phyloP scores from a whole-genome alignment of 2,888 invertebrate genomes.

The Apamea monoglypha region DNA sequence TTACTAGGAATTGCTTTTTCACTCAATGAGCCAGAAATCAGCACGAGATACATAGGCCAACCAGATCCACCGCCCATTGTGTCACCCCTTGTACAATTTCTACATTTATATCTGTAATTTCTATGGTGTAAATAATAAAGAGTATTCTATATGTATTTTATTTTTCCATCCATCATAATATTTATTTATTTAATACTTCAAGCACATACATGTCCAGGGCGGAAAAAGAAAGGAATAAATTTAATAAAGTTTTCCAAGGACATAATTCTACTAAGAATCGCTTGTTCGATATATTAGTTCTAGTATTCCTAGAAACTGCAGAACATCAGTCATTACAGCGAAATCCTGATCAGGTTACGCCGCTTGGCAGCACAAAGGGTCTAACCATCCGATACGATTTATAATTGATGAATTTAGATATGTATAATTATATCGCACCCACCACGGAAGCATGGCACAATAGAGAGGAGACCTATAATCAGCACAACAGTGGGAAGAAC shows the following conservation, averaged over 20 bases:
- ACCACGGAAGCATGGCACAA: background rate
- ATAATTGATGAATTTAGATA: background rate
- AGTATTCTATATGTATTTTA: background rate
- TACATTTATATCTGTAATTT: background rate
- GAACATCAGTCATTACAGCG: background rate
- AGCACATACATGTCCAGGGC: too few species aligned
- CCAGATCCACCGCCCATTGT: background rate
- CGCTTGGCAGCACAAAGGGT: slow-evolving; percentile 6
- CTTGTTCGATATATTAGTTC: background rate
- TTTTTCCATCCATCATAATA: background rate
- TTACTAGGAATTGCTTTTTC: too few species aligned
- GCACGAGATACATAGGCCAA: background rate
- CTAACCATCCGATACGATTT: background rate
- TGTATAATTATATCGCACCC: background rate
- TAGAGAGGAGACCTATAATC: background rate
- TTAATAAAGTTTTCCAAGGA: background rate
- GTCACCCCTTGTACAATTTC: background rate
- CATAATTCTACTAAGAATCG: background rate
- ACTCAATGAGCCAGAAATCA: background rate
- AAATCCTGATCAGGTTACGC: background rate
- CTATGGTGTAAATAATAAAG: background rate
- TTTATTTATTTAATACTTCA: too few species aligned
- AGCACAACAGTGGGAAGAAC: too few species aligned
- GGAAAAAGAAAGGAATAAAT: too few species aligned
- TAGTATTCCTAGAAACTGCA: background rate